These are phyloP conservation scores for Cephalopholis sonnerati DNA, from an alignment of 2,113 vertebrate genomes.

Conservation along the genomic window DNA sequence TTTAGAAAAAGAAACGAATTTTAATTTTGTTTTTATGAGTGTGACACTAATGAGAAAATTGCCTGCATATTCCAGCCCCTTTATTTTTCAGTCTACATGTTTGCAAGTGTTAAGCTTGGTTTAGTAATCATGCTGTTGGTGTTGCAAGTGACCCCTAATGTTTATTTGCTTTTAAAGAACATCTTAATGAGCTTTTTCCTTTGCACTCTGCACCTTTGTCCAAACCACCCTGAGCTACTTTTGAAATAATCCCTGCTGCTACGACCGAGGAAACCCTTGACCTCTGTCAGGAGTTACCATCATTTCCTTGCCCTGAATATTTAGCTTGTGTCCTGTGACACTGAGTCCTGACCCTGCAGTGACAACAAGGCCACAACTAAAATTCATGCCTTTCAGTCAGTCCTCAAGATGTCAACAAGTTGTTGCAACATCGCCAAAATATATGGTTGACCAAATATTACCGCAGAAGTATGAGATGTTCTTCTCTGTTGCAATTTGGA, in stretches of 20 bases:
- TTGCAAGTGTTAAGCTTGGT: neutral
- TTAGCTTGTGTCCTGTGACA: constrained; percentile 25
- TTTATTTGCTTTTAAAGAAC: neutral
- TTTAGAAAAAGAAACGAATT: neutral
- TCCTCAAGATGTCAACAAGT: constrained; percentile 30
- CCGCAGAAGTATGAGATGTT: neutral
- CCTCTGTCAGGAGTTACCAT: constrained; percentile 11
- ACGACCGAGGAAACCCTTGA: constrained; percentile 29
- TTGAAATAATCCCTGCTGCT: neutral
- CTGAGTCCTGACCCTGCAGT: neutral
- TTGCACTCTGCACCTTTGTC: neutral
- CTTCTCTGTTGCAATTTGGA: neutral
- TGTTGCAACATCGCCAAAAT: constrained; percentile 7
- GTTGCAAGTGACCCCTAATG: too few species aligned
- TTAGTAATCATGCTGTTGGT: neutral
- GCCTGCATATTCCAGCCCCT: neutral
- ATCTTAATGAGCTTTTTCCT: neutral
- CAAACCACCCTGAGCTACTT: neutral
- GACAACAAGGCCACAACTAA: neutral
- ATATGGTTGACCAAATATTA: constrained; percentile 4
- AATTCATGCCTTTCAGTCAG: constrained; percentile 4
- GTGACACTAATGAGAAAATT: neutral
- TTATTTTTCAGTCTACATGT: neutral
- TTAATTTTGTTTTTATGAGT: neutral
- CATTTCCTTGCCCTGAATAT: neutral